phyloP scores from a whole-genome alignment of 2,113 vertebrate species.

The Pygoscelis antarcticus region DNA sequence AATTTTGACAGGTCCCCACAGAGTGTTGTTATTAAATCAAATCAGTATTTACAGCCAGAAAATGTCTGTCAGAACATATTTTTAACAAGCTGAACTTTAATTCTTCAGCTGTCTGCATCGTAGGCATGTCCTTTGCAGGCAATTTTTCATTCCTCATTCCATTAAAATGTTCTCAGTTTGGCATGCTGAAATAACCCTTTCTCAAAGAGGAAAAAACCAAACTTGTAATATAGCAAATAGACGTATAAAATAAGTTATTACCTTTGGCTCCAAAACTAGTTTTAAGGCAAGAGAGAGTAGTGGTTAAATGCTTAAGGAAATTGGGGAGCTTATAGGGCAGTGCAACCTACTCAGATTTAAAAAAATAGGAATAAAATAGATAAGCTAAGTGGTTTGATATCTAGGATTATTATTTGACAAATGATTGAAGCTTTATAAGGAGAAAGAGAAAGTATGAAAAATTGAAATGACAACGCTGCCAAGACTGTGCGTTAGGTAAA shows the following conservation, averaged over 20 bases:
- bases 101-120: not conserved
- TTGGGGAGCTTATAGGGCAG: not conserved
- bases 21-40: slow-evolving; percentile 8
- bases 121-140: not conserved
- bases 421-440: not conserved
- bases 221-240: not conserved
- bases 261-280: not conserved
- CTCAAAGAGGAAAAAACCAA: not conserved
- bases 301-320: not conserved
- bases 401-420: not conserved
- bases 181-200: not conserved
- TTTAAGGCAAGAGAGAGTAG: not conserved
- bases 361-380: not conserved
- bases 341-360: not conserved
- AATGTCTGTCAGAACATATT: not conserved
- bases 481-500: not conserved
- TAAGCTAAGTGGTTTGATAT: not conserved
- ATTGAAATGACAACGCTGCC: not conserved
- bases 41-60: not conserved
- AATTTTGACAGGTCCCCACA: not conserved
- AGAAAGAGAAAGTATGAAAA: not conserved
- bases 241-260: not conserved
- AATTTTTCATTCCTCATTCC: not conserved
- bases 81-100: slow-evolving; percentile 22
- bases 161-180: not conserved